phyloP scores from a whole-genome alignment of 2,888 invertebrate genomes.

The Lumbricus terrestris region DNA sequence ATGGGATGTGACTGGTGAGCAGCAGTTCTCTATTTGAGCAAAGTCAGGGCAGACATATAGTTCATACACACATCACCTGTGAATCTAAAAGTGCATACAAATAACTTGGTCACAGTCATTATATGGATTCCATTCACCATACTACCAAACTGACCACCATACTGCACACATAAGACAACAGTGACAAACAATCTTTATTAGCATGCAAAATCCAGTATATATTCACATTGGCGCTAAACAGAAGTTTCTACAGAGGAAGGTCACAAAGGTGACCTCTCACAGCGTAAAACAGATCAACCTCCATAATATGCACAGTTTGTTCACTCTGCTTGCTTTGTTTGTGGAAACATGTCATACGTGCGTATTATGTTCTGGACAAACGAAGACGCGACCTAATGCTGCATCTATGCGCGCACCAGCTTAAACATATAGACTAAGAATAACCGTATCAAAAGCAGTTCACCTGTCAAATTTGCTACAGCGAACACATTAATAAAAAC shows the following conservation, averaged over 20 bases:
- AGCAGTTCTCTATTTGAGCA: too few relatives aligned
- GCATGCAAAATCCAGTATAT: not conserved
- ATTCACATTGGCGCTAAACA: not conserved
- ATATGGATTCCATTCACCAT: not conserved
- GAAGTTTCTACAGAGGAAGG: not conserved
- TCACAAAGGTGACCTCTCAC: not conserved
- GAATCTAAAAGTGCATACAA: not conserved
- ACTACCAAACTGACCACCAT: not conserved
- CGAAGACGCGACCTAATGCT: not conserved
- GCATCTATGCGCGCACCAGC: not conserved
- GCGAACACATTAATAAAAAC: not conserved
- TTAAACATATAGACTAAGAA: not conserved
- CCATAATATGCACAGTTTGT: not conserved
- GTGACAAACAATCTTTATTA: not conserved
- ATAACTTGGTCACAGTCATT: not conserved
- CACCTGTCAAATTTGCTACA: not conserved
- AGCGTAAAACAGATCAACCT: not conserved
- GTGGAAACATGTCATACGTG: not conserved
- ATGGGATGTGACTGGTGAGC: too few relatives aligned
- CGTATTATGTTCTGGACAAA: not conserved
- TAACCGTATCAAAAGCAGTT: not conserved
- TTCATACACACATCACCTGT: not conserved
- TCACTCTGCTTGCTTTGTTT: not conserved
- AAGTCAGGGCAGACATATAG: not conserved
- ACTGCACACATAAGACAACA: not conserved